A percentile compares a stretch with the other conserved stretches of the same genome.
Evolutionary conservation across 2,797 vertebrate genomes (phyloP).

Genomic region (Pteronotus mesoamericanus): DNA sequence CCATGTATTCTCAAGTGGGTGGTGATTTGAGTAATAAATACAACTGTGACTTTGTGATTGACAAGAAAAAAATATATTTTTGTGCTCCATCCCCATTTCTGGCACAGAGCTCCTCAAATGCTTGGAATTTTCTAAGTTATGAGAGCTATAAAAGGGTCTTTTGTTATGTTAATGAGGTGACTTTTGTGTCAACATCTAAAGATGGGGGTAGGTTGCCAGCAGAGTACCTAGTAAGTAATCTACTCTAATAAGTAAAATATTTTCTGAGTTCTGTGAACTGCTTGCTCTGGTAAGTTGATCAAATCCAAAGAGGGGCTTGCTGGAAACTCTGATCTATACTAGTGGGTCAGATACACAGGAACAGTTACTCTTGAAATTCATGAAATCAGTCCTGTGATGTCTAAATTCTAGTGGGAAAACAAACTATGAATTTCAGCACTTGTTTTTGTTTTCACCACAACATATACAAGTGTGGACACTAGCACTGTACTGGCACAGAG

Average conservation of each 20-base stretch:
- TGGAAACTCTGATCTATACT: background rate
- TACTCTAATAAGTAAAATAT: background rate
- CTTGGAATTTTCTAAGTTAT: background rate
- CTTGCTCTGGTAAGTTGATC: background rate
- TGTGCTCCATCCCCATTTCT: background rate
- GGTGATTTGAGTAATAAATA: background rate
- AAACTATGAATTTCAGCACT: background rate
- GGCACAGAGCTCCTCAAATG: background rate
- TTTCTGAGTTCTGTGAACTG: background rate
- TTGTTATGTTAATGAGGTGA: background rate
- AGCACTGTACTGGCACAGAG: background rate
- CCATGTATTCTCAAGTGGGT: background rate
- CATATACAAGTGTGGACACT: too few relatives aligned
- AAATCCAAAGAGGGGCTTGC: background rate
- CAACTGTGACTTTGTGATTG: background rate
- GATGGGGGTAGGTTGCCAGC: background rate
- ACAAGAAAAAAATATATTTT: background rate
- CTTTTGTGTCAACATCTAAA: background rate
- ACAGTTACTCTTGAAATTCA: background rate
- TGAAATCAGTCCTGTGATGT: background rate
- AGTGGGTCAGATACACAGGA: background rate
- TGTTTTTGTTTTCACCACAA: background rate
- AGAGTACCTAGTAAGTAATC: background rate
- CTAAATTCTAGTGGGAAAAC: background rate
- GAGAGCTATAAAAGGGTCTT: background rate